A percentile compares a stretch with the other conserved stretches of the same genome.
Conservation (phyloP, 2,797 vertebrate genomes). For the Sibirionetta formosa region DNA sequence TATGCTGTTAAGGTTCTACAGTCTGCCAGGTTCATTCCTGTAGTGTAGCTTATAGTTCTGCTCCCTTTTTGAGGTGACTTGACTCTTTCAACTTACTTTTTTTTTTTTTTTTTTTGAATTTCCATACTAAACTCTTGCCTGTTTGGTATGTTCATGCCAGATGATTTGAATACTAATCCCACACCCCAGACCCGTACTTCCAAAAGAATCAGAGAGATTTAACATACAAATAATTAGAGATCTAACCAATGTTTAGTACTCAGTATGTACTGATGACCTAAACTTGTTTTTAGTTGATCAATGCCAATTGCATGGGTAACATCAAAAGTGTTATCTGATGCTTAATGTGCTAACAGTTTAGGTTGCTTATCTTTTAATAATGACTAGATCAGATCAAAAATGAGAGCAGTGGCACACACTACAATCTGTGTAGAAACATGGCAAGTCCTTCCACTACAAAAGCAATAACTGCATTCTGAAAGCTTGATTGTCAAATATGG, state of each 20-base stretch:
- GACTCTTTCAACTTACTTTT: background rate
- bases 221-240: background rate
- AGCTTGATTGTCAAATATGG: background rate
- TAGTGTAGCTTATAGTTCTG: background rate
- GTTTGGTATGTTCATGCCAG: background rate
- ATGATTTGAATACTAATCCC: background rate
- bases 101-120: rapidly evolving
- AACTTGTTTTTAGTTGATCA: background rate
- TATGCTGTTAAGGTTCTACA: background rate
- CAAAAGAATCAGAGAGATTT: background rate
- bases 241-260: background rate
- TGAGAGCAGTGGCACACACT: background rate
- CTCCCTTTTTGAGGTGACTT: background rate
- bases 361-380: background rate
- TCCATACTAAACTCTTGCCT: background rate
- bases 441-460: background rate
- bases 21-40: background rate
- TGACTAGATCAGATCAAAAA: background rate
- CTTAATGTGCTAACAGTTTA: background rate
- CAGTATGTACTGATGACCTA: background rate
- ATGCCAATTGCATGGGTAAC: background rate
- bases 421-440: rapidly evolving
- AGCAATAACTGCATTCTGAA: background rate
- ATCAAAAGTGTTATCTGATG: background rate
- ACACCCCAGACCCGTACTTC: background rate